Conservation (phyloP, 1,140 invertebrate species). For the Campoletis sonorensis region DNA sequence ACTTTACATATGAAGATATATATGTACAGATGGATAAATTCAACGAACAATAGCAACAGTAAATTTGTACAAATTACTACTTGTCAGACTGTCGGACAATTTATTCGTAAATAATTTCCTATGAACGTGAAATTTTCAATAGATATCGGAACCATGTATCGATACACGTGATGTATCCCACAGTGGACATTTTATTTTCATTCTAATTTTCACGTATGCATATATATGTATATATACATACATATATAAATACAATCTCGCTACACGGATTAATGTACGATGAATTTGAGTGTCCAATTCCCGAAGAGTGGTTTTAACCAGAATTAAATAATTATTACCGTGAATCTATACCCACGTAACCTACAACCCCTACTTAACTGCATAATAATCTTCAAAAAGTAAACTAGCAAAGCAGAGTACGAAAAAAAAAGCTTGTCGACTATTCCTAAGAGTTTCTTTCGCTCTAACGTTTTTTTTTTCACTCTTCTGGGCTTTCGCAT, state of each 20-base stretch:
- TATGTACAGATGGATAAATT: neutral
- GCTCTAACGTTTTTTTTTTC: neutral
- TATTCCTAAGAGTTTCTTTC: conserved; percentile 12
- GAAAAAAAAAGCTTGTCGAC: conserved; percentile 26
- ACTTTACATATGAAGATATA: neutral
- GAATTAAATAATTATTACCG: conserved; percentile 22
- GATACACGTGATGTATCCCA: no score
- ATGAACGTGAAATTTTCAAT: no score
- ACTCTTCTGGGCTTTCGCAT: neutral
- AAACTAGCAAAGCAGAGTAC: conserved; percentile 28
- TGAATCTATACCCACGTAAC: conserved; percentile 26
- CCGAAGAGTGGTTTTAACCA: neutral
- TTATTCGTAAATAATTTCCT: no score
- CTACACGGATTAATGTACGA: conserved; percentile 20
- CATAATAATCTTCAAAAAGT: conserved; percentile 15
- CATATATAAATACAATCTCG: neutral
- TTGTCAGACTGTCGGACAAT: no score
- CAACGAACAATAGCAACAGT: conserved; percentile 16
- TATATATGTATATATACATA: no score
- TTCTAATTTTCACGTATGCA: no score
- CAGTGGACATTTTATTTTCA: no score
- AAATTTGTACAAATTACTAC: conserved; percentile 18
- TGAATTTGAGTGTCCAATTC: conserved; percentile 21
- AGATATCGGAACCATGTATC: no score
- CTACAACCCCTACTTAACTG: conserved; percentile 31